Base-by-base conservation (phyloP, 2,888 invertebrate species). In the Pomacea canaliculata region DNA sequence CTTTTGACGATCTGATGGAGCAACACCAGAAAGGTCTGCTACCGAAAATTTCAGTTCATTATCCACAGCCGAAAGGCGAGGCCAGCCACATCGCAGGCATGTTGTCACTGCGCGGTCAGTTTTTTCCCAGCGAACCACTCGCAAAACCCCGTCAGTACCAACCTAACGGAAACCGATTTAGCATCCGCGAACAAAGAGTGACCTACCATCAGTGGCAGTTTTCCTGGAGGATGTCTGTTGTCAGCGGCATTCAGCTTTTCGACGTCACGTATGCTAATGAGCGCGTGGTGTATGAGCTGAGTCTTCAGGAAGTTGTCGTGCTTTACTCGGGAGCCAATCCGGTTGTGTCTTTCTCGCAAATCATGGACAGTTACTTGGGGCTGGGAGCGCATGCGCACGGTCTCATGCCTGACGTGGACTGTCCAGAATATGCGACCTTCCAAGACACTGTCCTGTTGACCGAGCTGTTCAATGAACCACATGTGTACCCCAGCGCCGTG, bases 401-500 rank as follows among this genome's bases (percentile, higher is more conserved):
- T 0, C 80, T 89, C 71, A 79, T 87, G 60, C 86, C 86, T 0
- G 88, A 89, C 9, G 82, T 85, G n/a, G 89, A 89, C 75, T 89
- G 89, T 79, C 89, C 89, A 0, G 83, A 80, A 1, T 76, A 87
- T 59, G 87, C 88, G 9, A 69, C 83, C 13, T 87, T 85, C 80
- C 79, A 86, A 12, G 81, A 87, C 78, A 84, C 85, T 16, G 77
- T 84, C 13, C 71, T 85, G 18, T 87, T 84, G 73, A 83, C 85
- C 1, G 80, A 79, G 63, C 77, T 66, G 0, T 82, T 84, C 27
- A 85, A 85, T 74, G 82, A 85, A 73, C 79, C 81, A 8, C 77
- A 73, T 7, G 51, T 60, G 7, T 76, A 73, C 56, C 62, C 73
- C 4, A 82, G 82, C 13, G 85, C 86, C 10, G 80, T 86, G 67